A percentile compares a stretch with the other conserved stretches of the same genome.
phyloP scores from a whole-genome alignment of 2,797 vertebrate genomes.

The Novumbra hubbsi region DNA sequence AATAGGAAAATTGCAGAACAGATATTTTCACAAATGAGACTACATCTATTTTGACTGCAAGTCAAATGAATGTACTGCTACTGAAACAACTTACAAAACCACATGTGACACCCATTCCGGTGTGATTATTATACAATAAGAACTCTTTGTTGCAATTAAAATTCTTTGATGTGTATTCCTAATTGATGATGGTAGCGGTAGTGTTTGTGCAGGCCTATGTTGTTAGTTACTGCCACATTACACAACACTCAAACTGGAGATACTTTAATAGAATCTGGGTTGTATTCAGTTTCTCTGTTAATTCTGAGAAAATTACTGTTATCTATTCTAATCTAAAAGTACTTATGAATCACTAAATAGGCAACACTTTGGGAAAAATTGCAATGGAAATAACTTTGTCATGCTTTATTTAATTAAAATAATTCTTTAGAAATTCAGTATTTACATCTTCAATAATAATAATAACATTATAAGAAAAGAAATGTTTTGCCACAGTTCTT shows the following conservation, averaged over 20 bases:
- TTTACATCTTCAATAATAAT: constrained; percentile 81
- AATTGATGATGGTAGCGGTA: background rate
- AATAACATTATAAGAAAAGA: constrained; percentile 77
- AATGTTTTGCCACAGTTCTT: constrained; percentile 70
- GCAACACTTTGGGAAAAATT: constrained; percentile 29
- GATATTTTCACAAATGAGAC: too few relatives aligned
- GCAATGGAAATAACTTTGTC: constrained; percentile 59
- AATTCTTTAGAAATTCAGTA: constrained; percentile 84
- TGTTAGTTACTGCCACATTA: background rate
- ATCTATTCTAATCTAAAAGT: background rate
- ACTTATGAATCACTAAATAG: background rate
- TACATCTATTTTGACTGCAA: background rate
- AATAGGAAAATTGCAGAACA: background rate
- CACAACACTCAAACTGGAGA: background rate
- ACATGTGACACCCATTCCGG: background rate
- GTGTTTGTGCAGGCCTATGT: background rate
- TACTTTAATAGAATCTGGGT: background rate
- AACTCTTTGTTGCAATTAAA: background rate
- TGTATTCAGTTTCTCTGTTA: too few relatives aligned
- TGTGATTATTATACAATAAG: background rate
- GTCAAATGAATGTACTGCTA: background rate
- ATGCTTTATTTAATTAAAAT: constrained; percentile 89
- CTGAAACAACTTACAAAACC: background rate
- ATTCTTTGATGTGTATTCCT: background rate
- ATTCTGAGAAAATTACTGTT: background rate